Percentiles rank a stretch among this genome's conserved stretches.
Conservation (phyloP, 53 echinoderm and acorn worm species). For the Holothuria leucospilota region DNA sequence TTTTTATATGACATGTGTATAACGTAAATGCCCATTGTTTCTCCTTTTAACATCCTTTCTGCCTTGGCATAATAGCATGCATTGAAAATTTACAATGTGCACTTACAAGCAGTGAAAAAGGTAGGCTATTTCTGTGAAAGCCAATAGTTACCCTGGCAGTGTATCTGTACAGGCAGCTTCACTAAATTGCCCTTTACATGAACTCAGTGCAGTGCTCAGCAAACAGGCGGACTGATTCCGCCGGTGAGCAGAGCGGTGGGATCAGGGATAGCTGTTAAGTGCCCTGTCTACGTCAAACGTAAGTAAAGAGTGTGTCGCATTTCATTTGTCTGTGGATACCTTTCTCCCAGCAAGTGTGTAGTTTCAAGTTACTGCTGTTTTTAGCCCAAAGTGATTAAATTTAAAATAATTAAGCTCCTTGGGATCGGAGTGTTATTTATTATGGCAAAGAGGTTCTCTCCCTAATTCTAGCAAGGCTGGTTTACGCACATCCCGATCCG, state of each 20-base stretch:
- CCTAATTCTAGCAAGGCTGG: no score
- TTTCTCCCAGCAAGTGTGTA: slow-evolving; percentile 28
- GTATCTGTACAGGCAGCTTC: no score
- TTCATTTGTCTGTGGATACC: slow-evolving; percentile 29
- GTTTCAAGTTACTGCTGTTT: slow-evolving; percentile 31
- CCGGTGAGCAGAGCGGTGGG: slow-evolving; percentile 5
- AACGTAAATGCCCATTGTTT: no score
- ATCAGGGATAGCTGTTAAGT: slow-evolving; percentile 29
- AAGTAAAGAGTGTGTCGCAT: slow-evolving; percentile 41
- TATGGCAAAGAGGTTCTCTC: slow-evolving; percentile 27
- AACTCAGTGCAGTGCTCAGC: slow-evolving; percentile 14
- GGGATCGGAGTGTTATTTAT: slow-evolving; percentile 37
- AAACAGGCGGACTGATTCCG: slow-evolving; percentile 26
- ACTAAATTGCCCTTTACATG: slow-evolving; percentile 24
- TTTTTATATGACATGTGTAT: no score
- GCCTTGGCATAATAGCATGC: no score
- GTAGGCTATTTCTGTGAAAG: no score
- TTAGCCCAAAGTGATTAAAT: slow-evolving; percentile 46
- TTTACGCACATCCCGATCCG: no score
- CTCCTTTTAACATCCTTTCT: no score
- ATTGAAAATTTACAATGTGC: no score
- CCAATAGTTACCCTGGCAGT: no score
- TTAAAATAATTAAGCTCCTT: slow-evolving; percentile 38
- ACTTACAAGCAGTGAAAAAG: no score
- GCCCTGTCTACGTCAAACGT: slow-evolving; percentile 41